These are phyloP conservation scores for Stenchaetothrips biformis DNA, from an alignment of 2,888 invertebrate genomes.

Conservation along the genomic window DNA sequence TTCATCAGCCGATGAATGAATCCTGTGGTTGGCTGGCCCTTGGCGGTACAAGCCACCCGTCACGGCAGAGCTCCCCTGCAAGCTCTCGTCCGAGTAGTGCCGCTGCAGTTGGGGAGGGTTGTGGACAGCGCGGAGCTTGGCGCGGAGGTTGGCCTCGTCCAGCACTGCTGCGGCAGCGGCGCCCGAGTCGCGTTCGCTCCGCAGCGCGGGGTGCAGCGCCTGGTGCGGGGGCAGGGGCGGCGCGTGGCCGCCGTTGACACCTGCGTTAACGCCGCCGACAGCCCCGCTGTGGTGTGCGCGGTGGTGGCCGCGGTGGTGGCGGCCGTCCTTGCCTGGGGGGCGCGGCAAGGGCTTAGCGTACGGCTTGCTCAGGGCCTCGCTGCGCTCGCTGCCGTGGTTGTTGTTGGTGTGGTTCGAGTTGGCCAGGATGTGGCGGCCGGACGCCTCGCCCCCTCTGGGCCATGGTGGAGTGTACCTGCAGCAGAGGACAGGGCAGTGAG, in stretches of 20 bases:
- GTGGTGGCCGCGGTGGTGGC: conserved; percentile 32
- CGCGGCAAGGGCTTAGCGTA: conserved; percentile 40
- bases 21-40: conserved; percentile 45
- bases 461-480: conserved; percentile 56
- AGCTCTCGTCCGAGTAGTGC: conserved; percentile 63
- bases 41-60: conserved; percentile 27
- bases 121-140: conserved; percentile 29
- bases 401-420: conserved; percentile 33
- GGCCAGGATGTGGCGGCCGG: conserved; percentile 30
- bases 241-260: conserved; percentile 3
- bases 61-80: conserved; percentile 49
- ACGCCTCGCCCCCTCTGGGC: conserved; percentile 54
- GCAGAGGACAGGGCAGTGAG: neutral
- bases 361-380: conserved; percentile 32
- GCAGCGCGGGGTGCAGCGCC: conserved; percentile 25
- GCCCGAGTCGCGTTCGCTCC: conserved; percentile 11
- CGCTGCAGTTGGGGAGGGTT: conserved; percentile 49
- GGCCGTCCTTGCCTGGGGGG: conserved; percentile 34
- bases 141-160: conserved; percentile 28
- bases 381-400: conserved; percentile 29
- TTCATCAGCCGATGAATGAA: conserved; percentile 77
- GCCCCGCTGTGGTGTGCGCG: neutral
- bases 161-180: neutral
- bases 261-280: conserved; percentile 5
- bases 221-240: conserved; percentile 42